Conservation (phyloP, 2,888 invertebrate species). For the Lithosia quadra region DNA sequence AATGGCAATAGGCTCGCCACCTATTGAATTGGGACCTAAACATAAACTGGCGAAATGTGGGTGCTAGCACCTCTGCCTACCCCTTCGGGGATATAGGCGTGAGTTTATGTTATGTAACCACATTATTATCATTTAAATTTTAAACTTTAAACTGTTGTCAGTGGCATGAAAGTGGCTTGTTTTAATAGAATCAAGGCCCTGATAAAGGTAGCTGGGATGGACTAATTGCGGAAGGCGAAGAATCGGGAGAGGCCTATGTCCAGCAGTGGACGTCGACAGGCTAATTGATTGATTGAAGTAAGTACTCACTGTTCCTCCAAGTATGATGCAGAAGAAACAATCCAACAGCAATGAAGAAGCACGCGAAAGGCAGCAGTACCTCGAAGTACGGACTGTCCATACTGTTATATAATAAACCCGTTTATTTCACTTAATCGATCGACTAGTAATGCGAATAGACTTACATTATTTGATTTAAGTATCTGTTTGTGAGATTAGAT, state of each 20-base stretch:
- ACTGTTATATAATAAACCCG: background rate
- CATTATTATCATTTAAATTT: too few species aligned
- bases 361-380: background rate
- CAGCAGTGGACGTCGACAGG: too few species aligned
- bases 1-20: too few species aligned
- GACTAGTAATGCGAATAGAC: background rate
- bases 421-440: background rate
- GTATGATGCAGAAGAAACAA: background rate
- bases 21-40: too few species aligned
- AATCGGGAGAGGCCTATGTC: too few species aligned
- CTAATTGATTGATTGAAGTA: too few species aligned
- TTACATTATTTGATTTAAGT: background rate
- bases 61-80: background rate
- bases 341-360: background rate
- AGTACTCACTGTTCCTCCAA: background rate
- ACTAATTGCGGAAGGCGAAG: too few species aligned
- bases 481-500: background rate
- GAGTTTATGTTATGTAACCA: background rate
- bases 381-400: background rate
- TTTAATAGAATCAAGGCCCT: too few species aligned
- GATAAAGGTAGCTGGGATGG: too few species aligned
- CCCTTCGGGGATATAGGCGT: background rate
- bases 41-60: background rate
- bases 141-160: too few species aligned
- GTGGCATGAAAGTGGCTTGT: too few species aligned